phyloP scores from a whole-genome alignment of 2,797 vertebrate species.

The Melanotaenia maccullochi region DNA sequence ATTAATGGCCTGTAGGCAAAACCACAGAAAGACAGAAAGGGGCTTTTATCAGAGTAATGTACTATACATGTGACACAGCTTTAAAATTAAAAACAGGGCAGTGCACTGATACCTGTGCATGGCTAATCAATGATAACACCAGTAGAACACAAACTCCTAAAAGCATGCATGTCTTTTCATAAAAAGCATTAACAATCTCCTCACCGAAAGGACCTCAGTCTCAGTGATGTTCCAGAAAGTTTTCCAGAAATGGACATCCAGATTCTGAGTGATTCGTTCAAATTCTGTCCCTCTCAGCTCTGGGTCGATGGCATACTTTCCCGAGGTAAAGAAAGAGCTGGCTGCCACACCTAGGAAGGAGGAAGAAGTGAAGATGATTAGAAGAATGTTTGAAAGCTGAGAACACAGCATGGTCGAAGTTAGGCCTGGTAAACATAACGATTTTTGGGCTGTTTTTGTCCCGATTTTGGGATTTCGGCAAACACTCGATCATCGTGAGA shows the following conservation, averaged over 20 bases:
- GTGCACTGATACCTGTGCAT: not conserved
- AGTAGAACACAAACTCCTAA: constrained; percentile 12
- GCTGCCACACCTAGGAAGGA: constrained; percentile 86
- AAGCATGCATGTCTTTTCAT: not conserved
- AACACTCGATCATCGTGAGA: no score
- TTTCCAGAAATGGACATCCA: constrained; percentile 95
- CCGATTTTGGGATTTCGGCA: no score
- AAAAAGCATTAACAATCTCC: constrained; percentile 40
- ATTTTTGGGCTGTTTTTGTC: no score
- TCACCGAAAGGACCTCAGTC: constrained; percentile 90
- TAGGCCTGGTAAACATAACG: no score
- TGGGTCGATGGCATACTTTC: constrained; percentile 92
- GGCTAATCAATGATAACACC: constrained; percentile 9
- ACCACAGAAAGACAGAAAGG: constrained; percentile 53
- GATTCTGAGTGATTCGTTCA: constrained; percentile 91
- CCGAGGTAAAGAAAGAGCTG: constrained; percentile 91
- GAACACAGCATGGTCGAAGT: constrained; percentile 4
- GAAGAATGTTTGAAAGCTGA: constrained; percentile 6
- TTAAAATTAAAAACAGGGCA: constrained; percentile 48
- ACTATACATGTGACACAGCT: constrained; percentile 42
- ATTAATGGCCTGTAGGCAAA: constrained; percentile 55
- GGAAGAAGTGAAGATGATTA: constrained; percentile 6
- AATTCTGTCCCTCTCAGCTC: constrained; percentile 91
- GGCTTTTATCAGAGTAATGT: constrained; percentile 43
- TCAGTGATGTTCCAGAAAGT: constrained; percentile 94